Evolutionary conservation across 2,113 vertebrate species (phyloP).

Genomic region (Myocastor coypus): DNA sequence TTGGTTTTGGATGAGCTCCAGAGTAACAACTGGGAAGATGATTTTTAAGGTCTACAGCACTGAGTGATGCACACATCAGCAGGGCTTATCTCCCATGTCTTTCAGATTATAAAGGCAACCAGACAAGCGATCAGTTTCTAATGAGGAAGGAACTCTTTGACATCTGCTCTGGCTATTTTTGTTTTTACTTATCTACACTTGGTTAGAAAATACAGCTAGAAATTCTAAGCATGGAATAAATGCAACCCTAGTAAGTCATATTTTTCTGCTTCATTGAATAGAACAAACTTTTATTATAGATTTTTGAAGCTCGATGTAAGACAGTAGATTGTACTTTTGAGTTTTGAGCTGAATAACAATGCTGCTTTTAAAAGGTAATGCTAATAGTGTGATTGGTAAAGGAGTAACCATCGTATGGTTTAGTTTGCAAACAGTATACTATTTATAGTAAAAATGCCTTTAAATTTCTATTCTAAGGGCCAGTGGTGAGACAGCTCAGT

Average conservation of each 20-base stretch:
- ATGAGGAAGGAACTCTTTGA: not conserved
- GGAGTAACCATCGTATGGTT: not conserved
- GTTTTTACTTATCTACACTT: not conserved
- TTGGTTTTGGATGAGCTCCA: constrained; percentile 51
- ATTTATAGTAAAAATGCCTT: constrained; percentile 10
- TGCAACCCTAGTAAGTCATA: not conserved
- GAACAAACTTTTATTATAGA: not conserved
- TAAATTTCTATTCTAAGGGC: not conserved
- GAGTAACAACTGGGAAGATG: constrained; percentile 31
- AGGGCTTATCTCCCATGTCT: not conserved
- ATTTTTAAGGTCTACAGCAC: not conserved
- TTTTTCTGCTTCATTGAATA: not conserved
- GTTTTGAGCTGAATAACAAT: not conserved
- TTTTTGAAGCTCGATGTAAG: not conserved
- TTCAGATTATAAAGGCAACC: constrained; percentile 16
- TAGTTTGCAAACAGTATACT: not conserved
- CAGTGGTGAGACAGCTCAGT: too few relatives aligned
- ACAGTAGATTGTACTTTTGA: not conserved
- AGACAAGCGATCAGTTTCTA: not conserved
- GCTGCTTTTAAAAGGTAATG: not conserved
- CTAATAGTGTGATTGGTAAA: not conserved
- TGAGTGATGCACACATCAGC: not conserved
- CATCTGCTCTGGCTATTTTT: not conserved
- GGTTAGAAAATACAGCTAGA: not conserved
- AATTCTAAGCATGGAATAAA: constrained; percentile 3